Evolutionary conservation across 2,888 invertebrate genomes (phyloP), one percentile per base, ranked within the genome.

Genomic region (Andrena trimmerana): DNA sequence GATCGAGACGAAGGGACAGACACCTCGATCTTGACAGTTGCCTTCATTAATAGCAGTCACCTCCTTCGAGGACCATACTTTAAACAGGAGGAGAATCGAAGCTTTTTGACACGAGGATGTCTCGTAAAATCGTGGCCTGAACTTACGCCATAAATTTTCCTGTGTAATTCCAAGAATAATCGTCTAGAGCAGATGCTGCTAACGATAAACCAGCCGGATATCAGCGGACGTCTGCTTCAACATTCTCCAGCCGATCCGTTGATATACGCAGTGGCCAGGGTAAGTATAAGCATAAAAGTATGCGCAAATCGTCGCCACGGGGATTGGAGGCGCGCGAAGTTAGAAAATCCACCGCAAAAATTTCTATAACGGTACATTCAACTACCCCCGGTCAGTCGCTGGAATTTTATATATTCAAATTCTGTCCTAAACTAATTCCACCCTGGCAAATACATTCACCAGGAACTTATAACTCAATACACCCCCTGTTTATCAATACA

Each of bases 121-220:
- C 80, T 86, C 88, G 79, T 88, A 84, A 84, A 88, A 86, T 75
- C 72, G 68, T 62, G 74, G 48, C 57, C 74, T n/a, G 60, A 86
- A 80, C 67, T 71, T 54, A 50, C 20, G 77, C 65, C 77, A 75
- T 88, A 88, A 88, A 88, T 88, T 78, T 57, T 74, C 48, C 63
- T 72, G 54, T 62, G 76, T 80, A 85, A 88, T 83, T 85, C 87
- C 83, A 73, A 78, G 83, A 86, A 79, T 85, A 88, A 88, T 88
- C 83, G 85, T 67, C 77, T 80, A 62, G 80, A 86, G 75, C 86
- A 84, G 78, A 88, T 86, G 84, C 77, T 68, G 85, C 81, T 86
- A 86, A 88, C 85, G 79, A 86, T 88, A 88, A 83, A 85, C 77
- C 81, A 73, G 76, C 31, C 59, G 71, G 84, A 75, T 86, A 82